Evolutionary conservation across 2,113 vertebrate species (phyloP).

Genomic region (Vanacampus margaritifer): DNA sequence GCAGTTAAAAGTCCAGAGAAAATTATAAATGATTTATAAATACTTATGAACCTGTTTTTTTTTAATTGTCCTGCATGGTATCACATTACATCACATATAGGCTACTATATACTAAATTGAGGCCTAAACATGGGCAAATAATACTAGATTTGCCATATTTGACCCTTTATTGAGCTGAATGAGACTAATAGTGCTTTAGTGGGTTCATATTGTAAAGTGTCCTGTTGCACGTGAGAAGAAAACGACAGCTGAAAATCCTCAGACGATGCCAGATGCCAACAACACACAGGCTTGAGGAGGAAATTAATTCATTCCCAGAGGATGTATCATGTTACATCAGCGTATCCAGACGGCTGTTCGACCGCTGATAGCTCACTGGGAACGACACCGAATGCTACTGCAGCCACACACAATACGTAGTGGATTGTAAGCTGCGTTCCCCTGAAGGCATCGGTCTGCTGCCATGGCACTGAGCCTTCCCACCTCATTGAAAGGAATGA

Average conservation of each 20-base stretch:
- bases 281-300: conserved; percentile 33
- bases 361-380: conserved; percentile 26
- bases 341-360: conserved; percentile 27
- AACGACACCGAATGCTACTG: conserved; percentile 5
- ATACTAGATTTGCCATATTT: conserved; percentile 34
- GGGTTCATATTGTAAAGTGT: conserved; percentile 34
- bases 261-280: conserved; percentile 42
- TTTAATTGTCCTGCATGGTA: not conserved
- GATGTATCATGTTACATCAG: conserved; percentile 41
- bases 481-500: conserved; percentile 18
- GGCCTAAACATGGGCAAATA: conserved; percentile 38
- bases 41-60: too few relatives aligned
- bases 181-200: conserved; percentile 46
- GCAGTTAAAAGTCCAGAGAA: too few relatives aligned
- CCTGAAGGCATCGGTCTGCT: conserved; percentile 17
- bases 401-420: conserved; percentile 20
- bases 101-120: not conserved
- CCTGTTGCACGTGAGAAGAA: conserved; percentile 28
- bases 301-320: conserved; percentile 53
- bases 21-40: not conserved
- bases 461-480: conserved; percentile 17
- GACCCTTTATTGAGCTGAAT: conserved; percentile 48
- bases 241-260: conserved; percentile 51
- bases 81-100: not conserved
- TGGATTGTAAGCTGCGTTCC: conserved; percentile 20